Evolutionary conservation across 2,113 vertebrate species (phyloP).

Genomic region (Carettochelys insculpta): DNA sequence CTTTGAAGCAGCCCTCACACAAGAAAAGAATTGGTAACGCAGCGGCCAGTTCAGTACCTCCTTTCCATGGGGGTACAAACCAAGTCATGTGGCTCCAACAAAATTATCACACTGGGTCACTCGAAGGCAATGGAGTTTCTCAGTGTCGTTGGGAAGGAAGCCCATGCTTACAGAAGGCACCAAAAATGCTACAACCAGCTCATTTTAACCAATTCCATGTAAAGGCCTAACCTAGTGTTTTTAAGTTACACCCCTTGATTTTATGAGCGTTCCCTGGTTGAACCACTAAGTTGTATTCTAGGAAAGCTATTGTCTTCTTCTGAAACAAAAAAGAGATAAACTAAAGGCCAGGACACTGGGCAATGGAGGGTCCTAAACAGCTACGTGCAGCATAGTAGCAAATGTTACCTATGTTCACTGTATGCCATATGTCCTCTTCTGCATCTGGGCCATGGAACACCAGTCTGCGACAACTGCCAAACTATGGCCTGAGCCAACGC

Average conservation of each 20-base stretch:
- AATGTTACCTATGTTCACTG: neutral
- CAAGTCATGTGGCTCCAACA: accelerated
- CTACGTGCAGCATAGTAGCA: neutral
- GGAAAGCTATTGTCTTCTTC: neutral
- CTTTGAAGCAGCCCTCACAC: neutral
- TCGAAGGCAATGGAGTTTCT: neutral
- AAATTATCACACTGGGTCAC: accelerated
- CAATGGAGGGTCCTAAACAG: neutral
- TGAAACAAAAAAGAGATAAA: neutral
- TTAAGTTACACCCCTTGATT: neutral
- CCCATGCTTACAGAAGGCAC: neutral
- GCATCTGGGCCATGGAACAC: neutral
- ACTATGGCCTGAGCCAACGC: neutral
- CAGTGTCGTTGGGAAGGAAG: neutral
- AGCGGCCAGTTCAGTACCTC: neutral
- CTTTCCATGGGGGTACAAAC: neutral
- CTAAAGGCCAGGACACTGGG: neutral
- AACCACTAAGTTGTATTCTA: neutral
- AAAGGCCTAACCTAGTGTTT: neutral
- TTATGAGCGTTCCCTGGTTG: neutral
- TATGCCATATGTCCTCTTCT: neutral
- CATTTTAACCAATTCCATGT: neutral
- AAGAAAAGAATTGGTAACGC: neutral
- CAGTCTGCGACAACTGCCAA: neutral
- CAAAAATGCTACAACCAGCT: neutral